Evolutionary conservation across 1,140 invertebrate species (phyloP).

Genomic region (Ips typographus): DNA sequence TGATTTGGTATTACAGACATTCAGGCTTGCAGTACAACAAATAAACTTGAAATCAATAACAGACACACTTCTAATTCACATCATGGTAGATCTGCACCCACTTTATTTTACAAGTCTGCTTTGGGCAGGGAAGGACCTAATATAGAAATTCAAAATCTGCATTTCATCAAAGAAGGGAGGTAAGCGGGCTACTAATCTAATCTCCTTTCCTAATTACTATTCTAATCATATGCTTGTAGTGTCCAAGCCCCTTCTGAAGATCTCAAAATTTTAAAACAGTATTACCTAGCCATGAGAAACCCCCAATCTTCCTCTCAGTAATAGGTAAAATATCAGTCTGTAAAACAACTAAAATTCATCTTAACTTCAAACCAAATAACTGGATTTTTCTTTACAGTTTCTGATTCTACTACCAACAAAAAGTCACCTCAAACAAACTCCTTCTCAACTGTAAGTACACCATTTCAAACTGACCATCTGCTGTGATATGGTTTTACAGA

Average conservation of each 20-base stretch:
- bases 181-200: too few relatives aligned
- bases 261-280: neutral
- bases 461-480: too few relatives aligned
- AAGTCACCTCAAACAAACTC: too few relatives aligned
- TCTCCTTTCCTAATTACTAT: too few relatives aligned
- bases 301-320: slow-evolving; percentile 4
- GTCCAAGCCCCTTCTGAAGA: neutral
- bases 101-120: slow-evolving; percentile 6
- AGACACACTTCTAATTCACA: slow-evolving; percentile 3
- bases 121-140: slow-evolving; percentile 2
- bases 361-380: too few relatives aligned
- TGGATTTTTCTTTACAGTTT: too few relatives aligned
- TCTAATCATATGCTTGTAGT: too few relatives aligned
- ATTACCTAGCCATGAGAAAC: slow-evolving; percentile 14
- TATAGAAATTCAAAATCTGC: neutral
- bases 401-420: too few relatives aligned
- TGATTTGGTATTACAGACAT: slow-evolving; percentile 24
- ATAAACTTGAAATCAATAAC: slow-evolving; percentile 10
- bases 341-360: neutral
- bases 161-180: neutral
- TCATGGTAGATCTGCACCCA: neutral
- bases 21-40: slow-evolving; percentile 27
- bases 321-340: slow-evolving; percentile 19
- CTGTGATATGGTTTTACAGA: neutral
- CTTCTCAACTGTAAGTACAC: too few relatives aligned